Base-by-base conservation (phyloP, 2,113 vertebrate genomes). In the Ancistrus triradiatus region DNA sequence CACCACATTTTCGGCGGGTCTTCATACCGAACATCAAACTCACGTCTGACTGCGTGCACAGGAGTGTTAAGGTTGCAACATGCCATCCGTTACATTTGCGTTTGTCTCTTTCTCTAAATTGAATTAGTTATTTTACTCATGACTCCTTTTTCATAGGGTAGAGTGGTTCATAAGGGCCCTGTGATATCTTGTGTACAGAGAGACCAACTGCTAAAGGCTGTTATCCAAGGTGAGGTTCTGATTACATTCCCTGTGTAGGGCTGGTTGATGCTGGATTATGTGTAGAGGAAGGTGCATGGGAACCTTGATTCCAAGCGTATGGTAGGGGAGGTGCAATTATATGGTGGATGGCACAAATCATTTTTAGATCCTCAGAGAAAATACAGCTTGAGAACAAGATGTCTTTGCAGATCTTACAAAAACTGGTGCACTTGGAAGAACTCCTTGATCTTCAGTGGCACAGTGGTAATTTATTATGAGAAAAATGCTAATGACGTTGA, bases 151-250 rank as follows among this genome's bases (percentile, higher is more conserved):
- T 56, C 1, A 40, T 63, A 89, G 87, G 86, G 84, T 19, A 79
- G 64, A 59, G 78, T 89, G 52, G 47, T 80, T 64, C 68, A n/a
- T 13, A 87, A 87, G 72, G 82, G 81, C 6, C 81, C 78, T 0
- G 71, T 87, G 74, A 74, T 85, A 64, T 71, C 63, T 17, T 27
- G 58, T 2, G 27, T 59, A 5, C 56, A 53, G 24, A 52, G 74
- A 27, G 43, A 68, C 57, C 77, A 63, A 40, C 40, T 84, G 63
- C 70, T 87, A 63, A 87, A 86, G 73, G 59, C 66, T 17, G 70
- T 85, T 66, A 76, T 89, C 28, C 69, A 78, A 85, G 87, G 87
- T 87, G 47, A 53, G 70, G 27, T 22, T 68, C 13, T 49, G 42
- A 58, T 40, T 40, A 49, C 48, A 49, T 37, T 19, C 7, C 14